These are phyloP conservation scores for Zapus hudsonius DNA, from an alignment of 2,113 vertebrate species.

Conservation along the genomic window DNA sequence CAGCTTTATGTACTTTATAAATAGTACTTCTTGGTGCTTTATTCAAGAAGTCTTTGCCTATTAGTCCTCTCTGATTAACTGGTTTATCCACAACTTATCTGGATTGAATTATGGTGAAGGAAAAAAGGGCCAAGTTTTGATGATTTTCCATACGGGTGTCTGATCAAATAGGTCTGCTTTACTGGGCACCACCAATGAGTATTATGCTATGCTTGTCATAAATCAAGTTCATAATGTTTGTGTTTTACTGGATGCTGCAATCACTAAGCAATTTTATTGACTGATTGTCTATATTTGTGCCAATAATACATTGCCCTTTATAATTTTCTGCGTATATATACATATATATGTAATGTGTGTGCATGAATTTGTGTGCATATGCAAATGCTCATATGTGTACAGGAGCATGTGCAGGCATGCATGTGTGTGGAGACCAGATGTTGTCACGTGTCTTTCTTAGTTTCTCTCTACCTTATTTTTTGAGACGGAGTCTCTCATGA, in stretches of 20 bases:
- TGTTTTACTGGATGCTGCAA: background rate
- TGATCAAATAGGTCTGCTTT: background rate
- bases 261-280: background rate
- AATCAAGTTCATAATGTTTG: background rate
- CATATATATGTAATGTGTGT: too few relatives aligned
- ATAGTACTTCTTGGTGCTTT: background rate
- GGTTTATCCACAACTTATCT: background rate
- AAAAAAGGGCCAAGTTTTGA: background rate
- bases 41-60: background rate
- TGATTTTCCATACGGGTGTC: background rate
- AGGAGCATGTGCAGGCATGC: too few relatives aligned
- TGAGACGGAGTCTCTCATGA: too few relatives aligned
- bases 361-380: too few relatives aligned
- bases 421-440: too few relatives aligned
- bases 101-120: background rate
- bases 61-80: slow-evolving; percentile 10
- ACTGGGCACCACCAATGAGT: background rate
- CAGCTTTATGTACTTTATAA: background rate
- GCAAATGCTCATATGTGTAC: too few relatives aligned
- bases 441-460: too few relatives aligned
- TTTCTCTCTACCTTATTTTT: too few relatives aligned
- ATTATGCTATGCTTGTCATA: background rate
- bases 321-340: background rate
- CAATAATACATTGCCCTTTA: background rate
- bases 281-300: background rate